A percentile compares a stretch with the other conserved stretches of the same genome.
Conservation (phyloP, 2,797 vertebrate genomes). For the Darevskia mixta region DNA sequence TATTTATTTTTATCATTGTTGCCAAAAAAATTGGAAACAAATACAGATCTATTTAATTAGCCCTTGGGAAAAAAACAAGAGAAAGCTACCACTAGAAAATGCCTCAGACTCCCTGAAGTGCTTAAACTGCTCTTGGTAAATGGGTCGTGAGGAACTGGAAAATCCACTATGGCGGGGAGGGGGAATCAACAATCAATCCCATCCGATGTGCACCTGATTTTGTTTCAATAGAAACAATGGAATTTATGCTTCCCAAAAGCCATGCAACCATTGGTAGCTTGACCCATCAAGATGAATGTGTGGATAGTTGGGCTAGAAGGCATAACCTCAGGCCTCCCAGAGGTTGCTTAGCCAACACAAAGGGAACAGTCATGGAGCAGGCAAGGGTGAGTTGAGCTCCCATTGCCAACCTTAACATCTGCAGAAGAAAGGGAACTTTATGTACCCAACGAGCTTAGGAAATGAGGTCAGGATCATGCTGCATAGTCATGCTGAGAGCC, state of each 20-base stretch:
- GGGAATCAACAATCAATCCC: not conserved
- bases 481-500: not conserved
- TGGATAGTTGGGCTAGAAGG: not conserved
- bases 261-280: not conserved
- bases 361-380: too few relatives aligned
- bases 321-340: not conserved
- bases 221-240: constrained; percentile 2
- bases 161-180: constrained; percentile 44
- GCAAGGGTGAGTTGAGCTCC: not conserved
- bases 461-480: not conserved
- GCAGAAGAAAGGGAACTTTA: not conserved
- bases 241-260: not conserved
- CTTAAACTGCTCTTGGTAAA: constrained; percentile 27
- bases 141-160: constrained; percentile 40
- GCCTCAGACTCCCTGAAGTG: constrained; percentile 19
- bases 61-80: constrained; percentile 29
- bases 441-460: not conserved
- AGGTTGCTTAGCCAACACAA: not conserved
- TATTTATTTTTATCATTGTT: constrained; percentile 42
- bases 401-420: not conserved
- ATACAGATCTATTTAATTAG: constrained; percentile 26
- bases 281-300: not conserved
- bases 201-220: constrained; percentile 32
- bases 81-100: constrained; percentile 20
- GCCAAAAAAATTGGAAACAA: constrained; percentile 36